Evolutionary conservation across 2,113 vertebrate species (phyloP).

Genomic region (Caranx melampygus): DNA sequence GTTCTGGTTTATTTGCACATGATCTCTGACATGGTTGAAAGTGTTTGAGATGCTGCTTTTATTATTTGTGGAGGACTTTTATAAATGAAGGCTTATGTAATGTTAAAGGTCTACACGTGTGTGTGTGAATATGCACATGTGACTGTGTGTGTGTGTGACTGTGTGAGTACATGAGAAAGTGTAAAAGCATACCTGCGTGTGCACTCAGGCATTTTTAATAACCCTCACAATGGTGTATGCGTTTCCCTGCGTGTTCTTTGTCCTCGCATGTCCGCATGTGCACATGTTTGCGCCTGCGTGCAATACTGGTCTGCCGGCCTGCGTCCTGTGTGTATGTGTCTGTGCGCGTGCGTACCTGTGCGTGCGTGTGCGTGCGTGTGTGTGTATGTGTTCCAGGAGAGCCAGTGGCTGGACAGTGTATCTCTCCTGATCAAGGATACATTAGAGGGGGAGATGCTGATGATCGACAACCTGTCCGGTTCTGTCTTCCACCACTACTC

Average conservation of each 20-base stretch:
- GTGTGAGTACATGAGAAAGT: conserved; percentile 37
- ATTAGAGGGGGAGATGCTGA: conserved; percentile 98
- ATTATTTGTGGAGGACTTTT: not conserved
- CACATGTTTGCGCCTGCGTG: conserved; percentile 77
- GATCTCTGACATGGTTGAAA: conserved; percentile 3
- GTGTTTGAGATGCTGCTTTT: conserved; percentile 4
- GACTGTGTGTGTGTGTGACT: conserved; percentile 30
- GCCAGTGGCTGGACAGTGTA: conserved; percentile 99
- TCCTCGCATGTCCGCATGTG: conserved; percentile 80
- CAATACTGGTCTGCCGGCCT: conserved; percentile 73
- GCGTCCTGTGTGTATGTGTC: conserved; percentile 70
- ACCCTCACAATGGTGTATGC: conserved; percentile 72
- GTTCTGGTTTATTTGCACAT: conserved; percentile 24
- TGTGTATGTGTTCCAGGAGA: conserved; percentile 89
- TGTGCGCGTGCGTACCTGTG: conserved; percentile 49
- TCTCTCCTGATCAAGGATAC: conserved; percentile 99
- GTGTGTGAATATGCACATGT: conserved; percentile 31
- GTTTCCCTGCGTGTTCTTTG: conserved; percentile 80
- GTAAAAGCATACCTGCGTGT: conserved; percentile 50
- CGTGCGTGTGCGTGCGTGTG: conserved; percentile 29
- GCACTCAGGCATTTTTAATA: conserved; percentile 41
- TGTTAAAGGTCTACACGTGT: conserved; percentile 22
- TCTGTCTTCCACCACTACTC: conserved; percentile 99
- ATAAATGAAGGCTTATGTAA: not conserved
- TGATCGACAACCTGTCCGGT: conserved; percentile 99